Conservation (phyloP, 2,113 vertebrate genomes). For the Sinocyclocheilus grahami region DNA sequence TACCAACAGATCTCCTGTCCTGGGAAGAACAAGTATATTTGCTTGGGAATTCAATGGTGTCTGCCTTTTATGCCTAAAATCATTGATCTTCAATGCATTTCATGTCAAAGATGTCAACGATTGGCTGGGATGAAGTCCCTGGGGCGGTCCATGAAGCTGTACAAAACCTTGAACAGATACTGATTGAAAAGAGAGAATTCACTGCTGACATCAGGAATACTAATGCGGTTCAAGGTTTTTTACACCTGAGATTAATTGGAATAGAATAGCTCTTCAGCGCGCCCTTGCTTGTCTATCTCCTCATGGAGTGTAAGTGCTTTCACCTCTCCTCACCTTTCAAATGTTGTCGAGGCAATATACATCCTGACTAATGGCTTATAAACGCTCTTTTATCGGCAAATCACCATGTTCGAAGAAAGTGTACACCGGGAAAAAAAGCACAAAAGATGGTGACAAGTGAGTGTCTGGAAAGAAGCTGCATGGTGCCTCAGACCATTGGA, state of each 20-base stretch:
- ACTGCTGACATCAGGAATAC: constrained; percentile 46
- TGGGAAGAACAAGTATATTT: constrained; percentile 27
- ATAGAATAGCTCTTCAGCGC: constrained; percentile 35
- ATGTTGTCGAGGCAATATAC: constrained; percentile 41
- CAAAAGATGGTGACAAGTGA: neutral
- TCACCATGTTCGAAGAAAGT: constrained; percentile 19
- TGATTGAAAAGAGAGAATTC: constrained; percentile 42
- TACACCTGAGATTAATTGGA: constrained; percentile 44
- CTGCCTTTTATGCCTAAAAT: constrained; percentile 45
- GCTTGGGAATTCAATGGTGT: constrained; percentile 30
- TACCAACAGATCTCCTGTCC: constrained; percentile 35
- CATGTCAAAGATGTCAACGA: constrained; percentile 40
- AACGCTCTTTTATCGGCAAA: constrained; percentile 28
- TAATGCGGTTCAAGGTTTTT: constrained; percentile 44
- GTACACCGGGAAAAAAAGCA: neutral
- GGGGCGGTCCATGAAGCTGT: constrained; percentile 40
- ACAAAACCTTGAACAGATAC: constrained; percentile 50
- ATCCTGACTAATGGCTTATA: constrained; percentile 47
- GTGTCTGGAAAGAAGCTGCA: neutral
- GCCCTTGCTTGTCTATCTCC: constrained; percentile 31
- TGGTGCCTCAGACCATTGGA: neutral
- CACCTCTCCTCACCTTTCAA: constrained; percentile 42
- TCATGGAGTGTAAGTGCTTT: constrained; percentile 44
- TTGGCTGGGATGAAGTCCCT: constrained; percentile 27
- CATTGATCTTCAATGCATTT: constrained; percentile 51